phyloP scores from a whole-genome alignment of 2,888 invertebrate species.

The Hecatera dysodea region DNA sequence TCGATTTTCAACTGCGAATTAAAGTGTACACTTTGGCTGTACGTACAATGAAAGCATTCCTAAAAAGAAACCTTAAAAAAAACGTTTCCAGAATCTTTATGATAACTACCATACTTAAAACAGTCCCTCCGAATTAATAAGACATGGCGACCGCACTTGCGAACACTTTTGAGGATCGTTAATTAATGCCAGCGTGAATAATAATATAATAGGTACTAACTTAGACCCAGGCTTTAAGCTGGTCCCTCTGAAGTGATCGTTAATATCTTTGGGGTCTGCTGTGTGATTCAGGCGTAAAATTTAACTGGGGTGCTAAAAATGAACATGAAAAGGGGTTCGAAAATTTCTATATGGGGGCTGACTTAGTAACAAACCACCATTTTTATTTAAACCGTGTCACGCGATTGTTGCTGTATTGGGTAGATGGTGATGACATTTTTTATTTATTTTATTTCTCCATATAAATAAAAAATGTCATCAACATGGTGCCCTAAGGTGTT shows the following conservation, averaged over 20 bases:
- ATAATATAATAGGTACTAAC: constrained; percentile 24
- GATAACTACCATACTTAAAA: constrained; percentile 8
- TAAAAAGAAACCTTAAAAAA: neutral
- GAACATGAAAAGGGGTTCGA: no score
- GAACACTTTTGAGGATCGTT: neutral
- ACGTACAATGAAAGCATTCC: no score
- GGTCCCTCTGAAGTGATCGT: neutral
- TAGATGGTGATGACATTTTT: no score
- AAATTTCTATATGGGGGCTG: no score
- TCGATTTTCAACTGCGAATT: no score
- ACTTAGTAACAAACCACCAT: no score
- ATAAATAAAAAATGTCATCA: no score
- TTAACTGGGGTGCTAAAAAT: neutral
- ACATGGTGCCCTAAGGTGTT: no score
- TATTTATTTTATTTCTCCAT: no score
- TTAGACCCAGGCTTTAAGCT: constrained; percentile 7
- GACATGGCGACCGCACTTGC: constrained; percentile 29
- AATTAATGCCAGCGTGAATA: constrained; percentile 21
- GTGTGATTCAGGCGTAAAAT: neutral
- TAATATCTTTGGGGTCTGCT: neutral
- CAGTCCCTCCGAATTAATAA: constrained; percentile 11
- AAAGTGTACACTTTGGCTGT: no score
- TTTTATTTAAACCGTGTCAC: no score
- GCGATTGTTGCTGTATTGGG: no score
- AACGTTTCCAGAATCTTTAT: neutral